phyloP scores from a whole-genome alignment of 2,888 invertebrate species.

The Gasteruption jaculator region DNA sequence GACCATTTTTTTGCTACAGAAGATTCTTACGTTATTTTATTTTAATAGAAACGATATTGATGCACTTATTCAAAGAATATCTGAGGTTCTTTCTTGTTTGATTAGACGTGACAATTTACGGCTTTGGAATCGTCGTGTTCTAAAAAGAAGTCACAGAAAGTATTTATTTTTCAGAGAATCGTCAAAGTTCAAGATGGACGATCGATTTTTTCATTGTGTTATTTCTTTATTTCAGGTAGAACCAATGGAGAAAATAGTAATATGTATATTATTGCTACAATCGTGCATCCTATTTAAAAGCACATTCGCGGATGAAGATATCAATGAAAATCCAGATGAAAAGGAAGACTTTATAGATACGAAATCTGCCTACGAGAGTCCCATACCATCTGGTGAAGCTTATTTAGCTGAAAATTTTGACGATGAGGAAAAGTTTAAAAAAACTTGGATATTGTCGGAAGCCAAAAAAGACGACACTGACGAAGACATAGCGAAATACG shows the following conservation, averaged over 20 bases:
- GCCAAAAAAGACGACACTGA: conserved; percentile 87
- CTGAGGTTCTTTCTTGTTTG: too few relatives aligned
- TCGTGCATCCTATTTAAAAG: conserved; percentile 23
- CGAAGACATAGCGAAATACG: conserved; percentile 90
- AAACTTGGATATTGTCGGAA: conserved; percentile 81
- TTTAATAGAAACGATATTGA: too few relatives aligned
- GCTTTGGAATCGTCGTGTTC: not conserved
- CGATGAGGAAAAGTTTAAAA: conserved; percentile 65
- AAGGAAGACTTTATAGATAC: conserved; percentile 21
- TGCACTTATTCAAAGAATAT: too few relatives aligned
- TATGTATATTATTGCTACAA: conserved; percentile 24
- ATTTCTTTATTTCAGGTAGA: conserved; percentile 24
- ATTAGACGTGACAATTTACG: too few relatives aligned
- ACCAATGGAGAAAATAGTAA: conserved; percentile 37
- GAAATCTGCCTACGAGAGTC: conserved; percentile 62
- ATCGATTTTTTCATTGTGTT: not conserved
- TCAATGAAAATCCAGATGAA: conserved; percentile 27
- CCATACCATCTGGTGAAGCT: conserved; percentile 59
- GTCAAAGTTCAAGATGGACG: not conserved
- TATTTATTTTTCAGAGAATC: too few relatives aligned
- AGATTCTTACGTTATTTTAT: too few relatives aligned
- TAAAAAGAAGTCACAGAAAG: not conserved
- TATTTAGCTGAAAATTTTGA: conserved; percentile 88
- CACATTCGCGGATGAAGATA: conserved; percentile 26
- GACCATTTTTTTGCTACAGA: too few relatives aligned